phyloP scores from a whole-genome alignment of 2,888 invertebrate genomes.

The Epistrophe grossulariae region DNA sequence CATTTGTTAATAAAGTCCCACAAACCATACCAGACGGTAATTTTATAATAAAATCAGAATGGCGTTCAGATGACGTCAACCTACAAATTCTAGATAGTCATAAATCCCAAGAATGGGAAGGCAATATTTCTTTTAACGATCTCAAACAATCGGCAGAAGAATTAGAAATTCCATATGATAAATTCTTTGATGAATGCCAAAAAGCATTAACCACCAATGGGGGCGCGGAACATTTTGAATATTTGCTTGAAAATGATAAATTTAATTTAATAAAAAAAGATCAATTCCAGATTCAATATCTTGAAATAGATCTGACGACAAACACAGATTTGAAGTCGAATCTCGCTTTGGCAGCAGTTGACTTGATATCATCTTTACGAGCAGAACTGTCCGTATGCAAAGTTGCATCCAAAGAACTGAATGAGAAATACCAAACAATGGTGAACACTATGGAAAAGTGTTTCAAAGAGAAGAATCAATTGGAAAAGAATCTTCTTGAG shows the following conservation, averaged over 20 bases:
- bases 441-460: conserved; percentile 77
- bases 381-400: conserved; percentile 23
- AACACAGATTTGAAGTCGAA: conserved; percentile 66
- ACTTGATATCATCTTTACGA: conserved; percentile 59
- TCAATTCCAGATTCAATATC: conserved; percentile 78
- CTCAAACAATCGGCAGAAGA: conserved; percentile 78
- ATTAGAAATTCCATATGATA: conserved; percentile 77
- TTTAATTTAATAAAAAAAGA: conserved; percentile 78
- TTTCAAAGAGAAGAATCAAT: conserved; percentile 75
- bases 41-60: conserved; percentile 49
- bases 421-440: conserved; percentile 68
- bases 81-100: conserved; percentile 44
- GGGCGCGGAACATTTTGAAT: conserved; percentile 78
- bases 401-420: not conserved
- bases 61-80: conserved; percentile 30
- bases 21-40: not conserved
- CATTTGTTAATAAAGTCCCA: conserved; percentile 61
- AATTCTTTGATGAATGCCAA: conserved; percentile 78
- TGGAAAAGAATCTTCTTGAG: conserved; percentile 77
- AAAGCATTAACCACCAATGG: conserved; percentile 78
- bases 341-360: conserved; percentile 73
- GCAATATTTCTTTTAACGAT: conserved; percentile 76
- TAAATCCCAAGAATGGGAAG: conserved; percentile 60
- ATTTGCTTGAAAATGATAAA: conserved; percentile 74
- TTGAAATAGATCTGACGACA: conserved; percentile 77